Evolutionary conservation across 53 echinoderm and acorn worm genomes (phyloP), one percentile per base, ranked within the genome.

Genomic region (Hippasteria phrygiana): DNA sequence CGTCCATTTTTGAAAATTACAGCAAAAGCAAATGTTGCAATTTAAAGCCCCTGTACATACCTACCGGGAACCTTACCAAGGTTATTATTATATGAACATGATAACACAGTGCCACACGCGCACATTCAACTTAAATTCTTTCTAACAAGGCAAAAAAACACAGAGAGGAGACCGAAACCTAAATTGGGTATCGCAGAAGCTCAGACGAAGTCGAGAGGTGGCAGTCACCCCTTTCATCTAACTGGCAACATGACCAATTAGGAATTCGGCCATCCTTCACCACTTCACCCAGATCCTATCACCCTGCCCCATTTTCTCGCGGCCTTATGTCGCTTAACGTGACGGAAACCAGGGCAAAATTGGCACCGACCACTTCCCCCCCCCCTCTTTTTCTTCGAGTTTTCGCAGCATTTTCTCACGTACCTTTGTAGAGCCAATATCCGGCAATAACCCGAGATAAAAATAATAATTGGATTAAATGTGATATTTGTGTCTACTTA

Each of bases 341-440:
- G 79, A 79, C 79, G 56, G n/a, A 42, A 79, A 79, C 56, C 79
- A 79, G 79, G 69, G 34, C 69, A 62, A 56, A 56, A 33, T 10
- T 22, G 1, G 38, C 24, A 10, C 10, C 8, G 31, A 8, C 1
- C 32, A 17, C 11, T 11, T 27, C 24, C 40, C 41, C 73, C 18
- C 27, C 50, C 32, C 62, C 35, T 10, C 33, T 2, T 5, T n/a
- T 37, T 1, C n/a, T 7, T 33, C 9, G 51, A 32, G 28, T 37
- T 62, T 40, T 62, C 79, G 37, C 55, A 79, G 40, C 79, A 40
- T 79, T 55, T 79, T 56, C 62, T 79, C 79, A 79, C 79, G 55
- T 39, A 79, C 62, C 56, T 28, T 41, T 10, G 17, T 28, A 74
- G 16, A 74, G 74, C 74, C 74, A 74, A 74, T 55, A 55, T 51